A percentile compares a stretch with the other conserved stretches of the same genome.
phyloP scores from a whole-genome alignment of 2,888 invertebrate genomes.

The Netelia fuscicornis region DNA sequence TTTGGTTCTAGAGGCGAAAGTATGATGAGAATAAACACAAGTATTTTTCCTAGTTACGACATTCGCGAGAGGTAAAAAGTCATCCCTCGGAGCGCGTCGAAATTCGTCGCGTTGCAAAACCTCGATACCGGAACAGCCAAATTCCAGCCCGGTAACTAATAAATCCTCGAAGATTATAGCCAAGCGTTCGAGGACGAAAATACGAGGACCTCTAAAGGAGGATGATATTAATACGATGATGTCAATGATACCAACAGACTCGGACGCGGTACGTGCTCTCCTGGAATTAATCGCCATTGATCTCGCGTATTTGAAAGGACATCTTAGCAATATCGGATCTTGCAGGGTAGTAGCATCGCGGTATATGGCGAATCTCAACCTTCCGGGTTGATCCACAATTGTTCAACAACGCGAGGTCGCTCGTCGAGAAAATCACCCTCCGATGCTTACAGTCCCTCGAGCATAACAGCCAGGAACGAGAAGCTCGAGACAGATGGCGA shows the following conservation, averaged over 20 bases:
- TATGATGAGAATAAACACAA: too few species aligned
- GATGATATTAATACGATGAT: conserved; percentile 83
- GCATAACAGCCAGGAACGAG: conserved; percentile 36
- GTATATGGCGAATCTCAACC: conserved; percentile 28
- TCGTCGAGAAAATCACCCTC: conserved; percentile 9
- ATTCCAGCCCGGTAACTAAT: conserved; percentile 68
- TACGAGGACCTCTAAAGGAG: conserved; percentile 76
- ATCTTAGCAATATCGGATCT: background rate
- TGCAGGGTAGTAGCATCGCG: conserved; percentile 60
- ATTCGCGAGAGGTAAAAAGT: conserved; percentile 38
- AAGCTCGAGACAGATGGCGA: conserved; percentile 53
- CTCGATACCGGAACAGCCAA: conserved; percentile 70
- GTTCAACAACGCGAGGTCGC: background rate
- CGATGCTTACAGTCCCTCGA: conserved; percentile 29
- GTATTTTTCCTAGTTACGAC: conserved; percentile 6
- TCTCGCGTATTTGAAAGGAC: background rate
- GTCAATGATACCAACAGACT: conserved; percentile 79
- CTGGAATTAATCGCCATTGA: background rate
- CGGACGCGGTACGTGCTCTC: conserved; percentile 74
- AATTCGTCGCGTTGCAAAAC: conserved; percentile 57
- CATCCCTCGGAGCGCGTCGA: conserved; percentile 11
- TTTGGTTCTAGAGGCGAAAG: background rate
- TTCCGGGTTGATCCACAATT: conserved; percentile 1
- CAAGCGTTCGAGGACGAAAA: conserved; percentile 67
- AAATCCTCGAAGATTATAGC: conserved; percentile 69